A percentile compares a stretch with the other conserved stretches of the same genome.
phyloP scores from a whole-genome alignment of 2,888 invertebrate genomes.

The Drosophila pullipes region DNA sequence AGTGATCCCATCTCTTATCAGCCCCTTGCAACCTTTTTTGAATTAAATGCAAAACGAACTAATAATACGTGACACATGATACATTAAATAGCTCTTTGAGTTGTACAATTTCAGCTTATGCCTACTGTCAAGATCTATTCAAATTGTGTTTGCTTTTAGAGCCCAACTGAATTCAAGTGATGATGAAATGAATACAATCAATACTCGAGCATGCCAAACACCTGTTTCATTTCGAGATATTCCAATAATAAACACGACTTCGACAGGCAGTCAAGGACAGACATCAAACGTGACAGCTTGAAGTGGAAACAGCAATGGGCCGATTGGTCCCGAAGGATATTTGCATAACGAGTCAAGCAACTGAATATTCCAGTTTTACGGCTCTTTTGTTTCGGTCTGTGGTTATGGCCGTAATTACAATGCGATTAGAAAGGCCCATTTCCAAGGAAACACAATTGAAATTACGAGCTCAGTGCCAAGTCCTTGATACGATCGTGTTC shows the following conservation, averaged over 20 bases:
- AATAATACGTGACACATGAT: slow-evolving; percentile 66
- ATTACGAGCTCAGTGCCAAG: slow-evolving; percentile 10
- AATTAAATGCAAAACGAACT: slow-evolving; percentile 55
- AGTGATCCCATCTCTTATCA: neutral
- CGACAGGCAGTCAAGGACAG: slow-evolving; percentile 22
- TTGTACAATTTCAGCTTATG: slow-evolving; percentile 1
- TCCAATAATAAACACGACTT: slow-evolving; percentile 9
- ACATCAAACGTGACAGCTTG: slow-evolving; percentile 21
- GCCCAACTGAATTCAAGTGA: slow-evolving; percentile 14
- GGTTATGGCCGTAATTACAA: slow-evolving; percentile 48
- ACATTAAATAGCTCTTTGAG: slow-evolving; percentile 50
- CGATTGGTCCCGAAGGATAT: slow-evolving; percentile 17
- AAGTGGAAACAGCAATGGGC: slow-evolving; percentile 3
- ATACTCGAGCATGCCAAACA: slow-evolving; percentile 23
- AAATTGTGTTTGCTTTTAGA: neutral
- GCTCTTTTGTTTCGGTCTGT: slow-evolving; percentile 6
- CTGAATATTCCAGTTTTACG: slow-evolving; percentile 22
- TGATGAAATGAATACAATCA: slow-evolving; percentile 9
- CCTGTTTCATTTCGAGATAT: slow-evolving; percentile 12
- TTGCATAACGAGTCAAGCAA: slow-evolving; percentile 38
- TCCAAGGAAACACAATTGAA: slow-evolving; percentile 41
- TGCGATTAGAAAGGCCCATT: slow-evolving; percentile 41
- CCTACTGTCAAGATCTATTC: neutral
- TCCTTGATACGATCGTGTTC: slow-evolving; percentile 21
- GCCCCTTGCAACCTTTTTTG: neutral